Percentiles rank a stretch among this genome's conserved stretches.
Conservation (phyloP, 2,113 vertebrate genomes). For the Silurus glanis region DNA sequence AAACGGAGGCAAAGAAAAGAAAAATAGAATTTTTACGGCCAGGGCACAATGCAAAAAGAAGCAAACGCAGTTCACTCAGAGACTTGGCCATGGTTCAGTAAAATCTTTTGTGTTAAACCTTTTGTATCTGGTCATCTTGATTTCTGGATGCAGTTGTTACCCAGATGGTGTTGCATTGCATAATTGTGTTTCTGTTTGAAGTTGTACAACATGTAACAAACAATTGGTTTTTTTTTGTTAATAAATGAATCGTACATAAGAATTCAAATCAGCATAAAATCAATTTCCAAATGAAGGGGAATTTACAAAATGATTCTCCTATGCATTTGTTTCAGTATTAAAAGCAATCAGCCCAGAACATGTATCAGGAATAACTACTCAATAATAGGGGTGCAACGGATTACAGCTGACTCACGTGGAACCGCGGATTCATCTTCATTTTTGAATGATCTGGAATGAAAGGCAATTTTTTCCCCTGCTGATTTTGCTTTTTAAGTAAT, state of each 20-base stretch:
- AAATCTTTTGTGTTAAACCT: conserved; percentile 30
- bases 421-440: too few relatives aligned
- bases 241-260: conserved; percentile 34
- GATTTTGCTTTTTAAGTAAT: too few relatives aligned
- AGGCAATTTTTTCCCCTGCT: too few relatives aligned
- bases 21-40: conserved; percentile 87
- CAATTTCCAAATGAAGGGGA: background rate
- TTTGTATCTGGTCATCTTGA: background rate
- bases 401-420: too few relatives aligned
- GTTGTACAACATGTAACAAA: conserved; percentile 48
- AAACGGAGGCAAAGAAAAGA: conserved; percentile 89
- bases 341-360: background rate
- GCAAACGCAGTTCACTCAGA: conserved; percentile 76
- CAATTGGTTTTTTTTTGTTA: conserved; percentile 44
- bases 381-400: too few relatives aligned
- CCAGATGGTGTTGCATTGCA: background rate
- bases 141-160: background rate
- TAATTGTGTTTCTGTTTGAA: background rate
- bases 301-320: background rate
- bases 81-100: conserved; percentile 89
- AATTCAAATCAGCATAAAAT: background rate
- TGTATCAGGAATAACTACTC: background rate
- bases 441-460: too few relatives aligned
- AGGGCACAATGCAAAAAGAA: conserved; percentile 86
- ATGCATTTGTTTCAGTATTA: background rate